A percentile compares a stretch with the other conserved stretches of the same genome.
Evolutionary conservation across 2,797 vertebrate genomes (phyloP).

Genomic region (Hephaestus fuliginosus): DNA sequence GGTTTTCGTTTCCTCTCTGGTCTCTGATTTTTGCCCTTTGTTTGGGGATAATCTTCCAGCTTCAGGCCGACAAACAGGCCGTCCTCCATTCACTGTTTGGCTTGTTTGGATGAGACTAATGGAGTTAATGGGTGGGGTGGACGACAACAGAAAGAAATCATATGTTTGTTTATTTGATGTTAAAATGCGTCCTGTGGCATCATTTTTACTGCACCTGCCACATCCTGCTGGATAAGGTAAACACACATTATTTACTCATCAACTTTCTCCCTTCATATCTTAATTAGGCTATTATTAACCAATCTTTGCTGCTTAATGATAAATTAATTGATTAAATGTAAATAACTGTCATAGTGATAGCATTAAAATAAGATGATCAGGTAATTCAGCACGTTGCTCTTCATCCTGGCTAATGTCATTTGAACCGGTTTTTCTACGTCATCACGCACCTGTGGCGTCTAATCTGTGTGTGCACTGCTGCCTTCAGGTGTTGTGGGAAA

Average conservation of each 20-base stretch:
- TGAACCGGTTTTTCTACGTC: slow-evolving; percentile 35
- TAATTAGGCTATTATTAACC: background rate
- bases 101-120: background rate
- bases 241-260: background rate
- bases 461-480: slow-evolving; percentile 32
- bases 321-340: background rate
- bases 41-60: slow-evolving; percentile 24
- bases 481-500: slow-evolving; percentile 59
- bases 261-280: background rate
- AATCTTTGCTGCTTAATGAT: background rate
- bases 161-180: slow-evolving; percentile 22
- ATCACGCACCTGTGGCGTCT: slow-evolving; percentile 20
- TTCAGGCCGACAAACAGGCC: slow-evolving; percentile 21
- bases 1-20: background rate
- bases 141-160: slow-evolving; percentile 6
- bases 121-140: background rate
- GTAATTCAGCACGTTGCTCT: background rate
- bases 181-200: background rate
- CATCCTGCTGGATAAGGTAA: background rate
- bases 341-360: too few relatives aligned
- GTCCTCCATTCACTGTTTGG: background rate
- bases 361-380: background rate
- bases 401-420: background rate
- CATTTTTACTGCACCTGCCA: slow-evolving; percentile 30
- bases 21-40: background rate